Base-by-base conservation (phyloP, 30 jellyfish, hydroid and myxozoan species). In the Pseudorhiza aurosa region DNA sequence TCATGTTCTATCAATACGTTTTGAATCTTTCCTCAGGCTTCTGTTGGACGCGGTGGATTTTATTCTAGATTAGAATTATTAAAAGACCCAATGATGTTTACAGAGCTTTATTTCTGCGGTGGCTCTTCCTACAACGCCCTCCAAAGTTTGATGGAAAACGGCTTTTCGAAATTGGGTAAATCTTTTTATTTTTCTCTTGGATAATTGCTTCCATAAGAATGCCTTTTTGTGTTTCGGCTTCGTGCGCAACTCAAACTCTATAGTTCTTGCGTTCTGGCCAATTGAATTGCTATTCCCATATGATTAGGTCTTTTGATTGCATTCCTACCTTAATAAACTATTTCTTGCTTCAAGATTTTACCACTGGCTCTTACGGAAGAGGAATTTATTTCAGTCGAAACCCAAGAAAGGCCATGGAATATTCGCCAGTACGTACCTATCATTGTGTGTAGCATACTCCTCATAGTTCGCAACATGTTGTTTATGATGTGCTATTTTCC, bases 321-420 rank as follows among this genome's bases (percentile, higher is more conserved):
- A n/a, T n/a, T n/a, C n/a, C n/a, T n/a, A n/a, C n/a, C n/a, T n/a
- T n/a, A n/a, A n/a, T n/a, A n/a, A n/a, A n/a, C n/a, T n/a, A n/a
- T n/a, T n/a, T n/a, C n/a, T n/a, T n/a, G n/a, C n/a, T 59, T 26
- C 24, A 17, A 58, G 81, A 59, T 35, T 58, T 47, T 8, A 44
- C 56, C 6, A 29, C 62, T 29, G 77, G 81, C n/a, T 43, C 44
- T 8, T 46, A 11, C 42, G 77, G 81, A 21, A 62, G 32, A 59
- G 89, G 89, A 62, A 21, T 77, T 31, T 59, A 60, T 50, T 77
- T 77, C 67, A 45, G 77, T 12, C 82, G 45, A 27, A 19, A 62
- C 39, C 74, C 89, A 8, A 40, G 89, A 30, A 77, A 77, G 40
- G 89, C 89, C 15, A 59, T 62, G 72, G 82, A 77, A 29, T 77